Conservation (phyloP, 2,888 invertebrate species). For the Sepioteuthis lessoniana region DNA sequence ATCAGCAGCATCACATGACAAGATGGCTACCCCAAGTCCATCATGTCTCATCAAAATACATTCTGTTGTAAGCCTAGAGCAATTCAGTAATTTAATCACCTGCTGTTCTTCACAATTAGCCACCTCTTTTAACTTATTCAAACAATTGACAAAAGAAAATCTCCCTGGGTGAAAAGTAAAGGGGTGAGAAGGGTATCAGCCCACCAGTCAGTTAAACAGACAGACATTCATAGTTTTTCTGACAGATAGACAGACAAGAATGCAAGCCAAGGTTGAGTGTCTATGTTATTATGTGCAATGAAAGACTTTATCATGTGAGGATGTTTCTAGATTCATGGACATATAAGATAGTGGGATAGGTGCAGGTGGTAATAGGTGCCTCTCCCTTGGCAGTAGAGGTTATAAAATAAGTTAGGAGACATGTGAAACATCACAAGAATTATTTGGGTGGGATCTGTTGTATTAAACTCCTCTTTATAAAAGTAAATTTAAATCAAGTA, state of each 20-base stretch:
- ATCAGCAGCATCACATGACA: background rate
- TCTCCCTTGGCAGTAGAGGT: background rate
- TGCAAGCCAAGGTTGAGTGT: background rate
- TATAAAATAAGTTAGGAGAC: too few species aligned
- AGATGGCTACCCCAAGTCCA: background rate
- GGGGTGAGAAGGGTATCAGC: background rate
- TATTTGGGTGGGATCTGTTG: background rate
- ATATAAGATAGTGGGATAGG: background rate
- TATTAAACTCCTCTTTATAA: background rate
- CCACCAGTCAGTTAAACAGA: background rate
- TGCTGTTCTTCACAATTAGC: background rate
- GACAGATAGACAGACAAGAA: background rate
- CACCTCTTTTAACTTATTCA: background rate
- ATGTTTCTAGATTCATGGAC: background rate
- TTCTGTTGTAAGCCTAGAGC: background rate
- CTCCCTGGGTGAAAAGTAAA: background rate
- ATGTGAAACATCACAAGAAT: background rate
- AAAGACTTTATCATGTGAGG: background rate
- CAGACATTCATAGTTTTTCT: background rate
- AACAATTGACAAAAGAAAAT: background rate
- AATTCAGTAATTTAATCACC: background rate
- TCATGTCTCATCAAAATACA: background rate
- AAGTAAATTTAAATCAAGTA: background rate
- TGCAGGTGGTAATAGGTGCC: background rate
- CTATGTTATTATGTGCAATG: background rate